A percentile compares a stretch with the other conserved stretches of the same genome.
These are phyloP conservation scores for Tenthredo scrophulariae DNA, from an alignment of 2,888 invertebrate genomes.

Conservation along the genomic window DNA sequence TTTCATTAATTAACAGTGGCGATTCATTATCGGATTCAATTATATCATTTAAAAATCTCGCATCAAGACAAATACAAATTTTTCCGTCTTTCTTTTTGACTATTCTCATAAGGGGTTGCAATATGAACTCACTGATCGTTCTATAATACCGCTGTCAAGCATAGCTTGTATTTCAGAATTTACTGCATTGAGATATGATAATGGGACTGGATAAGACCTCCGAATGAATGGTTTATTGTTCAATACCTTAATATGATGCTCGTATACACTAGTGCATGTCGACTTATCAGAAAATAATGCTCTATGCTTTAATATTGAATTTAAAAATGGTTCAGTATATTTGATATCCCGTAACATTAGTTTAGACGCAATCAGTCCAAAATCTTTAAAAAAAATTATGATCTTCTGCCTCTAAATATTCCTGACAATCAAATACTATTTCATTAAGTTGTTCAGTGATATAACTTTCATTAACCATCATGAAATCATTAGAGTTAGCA, in stretches of 20 bases:
- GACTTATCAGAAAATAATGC: constrained; percentile 61
- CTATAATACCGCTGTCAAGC: too few species aligned
- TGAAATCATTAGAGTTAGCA: too few species aligned
- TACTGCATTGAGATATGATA: constrained; percentile 62
- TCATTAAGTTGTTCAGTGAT: not conserved
- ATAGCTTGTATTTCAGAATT: constrained; percentile 61
- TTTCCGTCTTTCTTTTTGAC: too few species aligned
- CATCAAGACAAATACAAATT: too few species aligned
- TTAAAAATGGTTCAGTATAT: not conserved
- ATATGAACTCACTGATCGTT: too few species aligned
- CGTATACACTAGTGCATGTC: constrained; percentile 61
- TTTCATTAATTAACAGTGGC: too few species aligned
- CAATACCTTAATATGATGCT: constrained; percentile 62
- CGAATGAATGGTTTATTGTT: constrained; percentile 60
- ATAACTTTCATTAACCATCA: too few species aligned
- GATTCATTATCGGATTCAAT: too few species aligned
- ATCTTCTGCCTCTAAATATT: constrained; percentile 64
- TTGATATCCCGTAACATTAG: constrained; percentile 38
- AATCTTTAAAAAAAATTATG: constrained; percentile 55
- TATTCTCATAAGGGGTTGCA: too few species aligned
- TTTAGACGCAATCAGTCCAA: constrained; percentile 53
- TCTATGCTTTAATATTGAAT: constrained; percentile 52
- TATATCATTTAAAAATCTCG: too few species aligned
- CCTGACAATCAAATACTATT: constrained; percentile 55
- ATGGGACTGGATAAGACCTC: constrained; percentile 67